phyloP scores from a whole-genome alignment of 2,797 vertebrate species.

The Dendrocincla tyrannina region DNA sequence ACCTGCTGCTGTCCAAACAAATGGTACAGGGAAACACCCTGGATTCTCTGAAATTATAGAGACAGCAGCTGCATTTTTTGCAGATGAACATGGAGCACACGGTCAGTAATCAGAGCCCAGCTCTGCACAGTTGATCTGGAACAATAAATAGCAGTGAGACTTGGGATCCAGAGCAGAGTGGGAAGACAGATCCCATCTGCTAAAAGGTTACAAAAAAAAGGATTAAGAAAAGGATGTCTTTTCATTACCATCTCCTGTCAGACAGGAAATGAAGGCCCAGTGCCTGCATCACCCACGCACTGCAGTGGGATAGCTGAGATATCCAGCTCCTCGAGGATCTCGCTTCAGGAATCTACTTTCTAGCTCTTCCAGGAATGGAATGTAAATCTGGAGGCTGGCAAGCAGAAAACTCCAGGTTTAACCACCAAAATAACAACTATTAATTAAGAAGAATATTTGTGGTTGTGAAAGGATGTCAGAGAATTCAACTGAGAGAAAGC shows the following conservation, averaged over 20 bases:
- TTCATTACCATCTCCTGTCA: slow-evolving; percentile 43
- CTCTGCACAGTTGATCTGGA: not conserved
- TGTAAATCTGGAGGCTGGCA: slow-evolving; percentile 51
- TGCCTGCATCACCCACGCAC: slow-evolving; percentile 55
- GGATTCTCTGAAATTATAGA: not conserved
- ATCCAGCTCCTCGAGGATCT: slow-evolving; percentile 45
- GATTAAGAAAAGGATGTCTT: slow-evolving; percentile 50
- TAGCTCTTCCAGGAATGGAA: slow-evolving; percentile 3
- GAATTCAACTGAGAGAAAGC: slow-evolving; percentile 5
- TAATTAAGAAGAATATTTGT: not conserved
- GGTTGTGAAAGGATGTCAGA: not conserved
- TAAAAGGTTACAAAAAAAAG: slow-evolving; percentile 29
- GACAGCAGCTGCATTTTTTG: not conserved
- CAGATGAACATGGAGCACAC: not conserved
- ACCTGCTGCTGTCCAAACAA: not conserved
- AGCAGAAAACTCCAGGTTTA: slow-evolving; percentile 5
- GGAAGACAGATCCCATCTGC: slow-evolving; percentile 60
- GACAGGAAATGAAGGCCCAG: slow-evolving; percentile 55
- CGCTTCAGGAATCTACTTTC: slow-evolving; percentile 9
- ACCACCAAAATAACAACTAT: not conserved
- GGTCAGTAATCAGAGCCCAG: not conserved
- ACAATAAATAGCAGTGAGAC: slow-evolving; percentile 1
- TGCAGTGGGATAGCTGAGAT: not conserved
- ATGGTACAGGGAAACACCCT: not conserved
- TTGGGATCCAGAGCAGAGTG: slow-evolving; percentile 25